Evolutionary conservation across 2,113 vertebrate species (phyloP), one percentile per base, ranked within the genome.

Genomic region (Pollachius pollachius): DNA sequence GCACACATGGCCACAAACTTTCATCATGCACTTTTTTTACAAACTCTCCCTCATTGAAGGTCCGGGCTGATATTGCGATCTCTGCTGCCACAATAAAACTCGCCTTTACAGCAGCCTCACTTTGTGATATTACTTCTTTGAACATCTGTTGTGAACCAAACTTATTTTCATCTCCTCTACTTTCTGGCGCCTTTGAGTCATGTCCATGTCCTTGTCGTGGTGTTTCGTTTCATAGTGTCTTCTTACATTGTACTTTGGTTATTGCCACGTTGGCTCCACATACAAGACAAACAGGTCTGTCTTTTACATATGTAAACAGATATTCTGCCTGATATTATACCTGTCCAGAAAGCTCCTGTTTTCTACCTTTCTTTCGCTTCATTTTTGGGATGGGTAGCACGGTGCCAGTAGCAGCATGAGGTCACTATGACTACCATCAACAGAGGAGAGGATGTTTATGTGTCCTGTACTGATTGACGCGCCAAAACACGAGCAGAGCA

Each of bases 51-150:
- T 18, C 70, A 17, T 8, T 57, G 15, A 57, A 57, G 15, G 15
- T 2, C 15, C 54, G 4, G 54, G 3, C 54, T 57, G 54, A 57
- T 57, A 4, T 57, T 15, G n/a, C 9, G 52, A 71, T 48, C 23
- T 79, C 68, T 64, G 2, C 64, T 67, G 52, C 71, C 60, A 78
- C 68, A 60, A 78, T 62, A 78, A 65, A 70, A 59, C 76, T 74
- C 23, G 69, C 76, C 21, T 81, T 72, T 27, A 78, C 66, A 37
- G 75, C 63, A 69, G 62, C 71, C 61, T 77, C 65, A 62, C 70
- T 75, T 72, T 65, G 69, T 41, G 37, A 65, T 67, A 7, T 80
- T 18, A 52, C 62, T 73, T 67, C 65, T 64, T 8, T 60, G 58
- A 57, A 57, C 54, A 15, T 57, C 23, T 71, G 52, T 15, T 57